Evolutionary conservation across 2,797 vertebrate species (phyloP).

Genomic region (Lepilemur septentrionalis): DNA sequence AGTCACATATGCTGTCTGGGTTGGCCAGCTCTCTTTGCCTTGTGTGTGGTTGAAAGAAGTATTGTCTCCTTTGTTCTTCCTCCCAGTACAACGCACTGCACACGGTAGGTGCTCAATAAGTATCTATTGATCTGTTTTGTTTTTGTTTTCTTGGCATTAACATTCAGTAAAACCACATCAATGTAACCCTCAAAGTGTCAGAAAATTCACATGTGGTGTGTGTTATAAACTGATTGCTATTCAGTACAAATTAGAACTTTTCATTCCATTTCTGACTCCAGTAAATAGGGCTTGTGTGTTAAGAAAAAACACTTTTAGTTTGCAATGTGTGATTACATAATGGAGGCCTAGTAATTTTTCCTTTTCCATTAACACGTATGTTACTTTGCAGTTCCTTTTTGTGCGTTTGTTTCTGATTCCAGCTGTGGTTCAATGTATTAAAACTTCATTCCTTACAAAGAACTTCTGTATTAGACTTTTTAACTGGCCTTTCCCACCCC

Average conservation of each 20-base stretch:
- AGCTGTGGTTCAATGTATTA: not conserved
- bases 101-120: not conserved
- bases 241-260: not conserved
- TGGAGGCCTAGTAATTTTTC: constrained; percentile 16
- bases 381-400: constrained; percentile 39
- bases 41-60: not conserved
- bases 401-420: constrained; percentile 35
- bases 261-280: constrained; percentile 48
- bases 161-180: not conserved
- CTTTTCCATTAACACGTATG: constrained; percentile 43
- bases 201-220: not conserved
- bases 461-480: not conserved
- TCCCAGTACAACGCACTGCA: not conserved
- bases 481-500: not conserved
- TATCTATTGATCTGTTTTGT: not conserved
- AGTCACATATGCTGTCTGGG: too few species aligned
- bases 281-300: not conserved
- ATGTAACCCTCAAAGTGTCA: not conserved
- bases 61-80: not conserved
- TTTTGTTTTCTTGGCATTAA: not conserved
- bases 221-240: not conserved
- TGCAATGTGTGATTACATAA: constrained; percentile 1
- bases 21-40: not conserved
- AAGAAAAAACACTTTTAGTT: not conserved
- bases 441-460: not conserved